These are phyloP conservation scores for Nasua narica DNA, from an alignment of 2,797 vertebrate species.

Conservation along the genomic window DNA sequence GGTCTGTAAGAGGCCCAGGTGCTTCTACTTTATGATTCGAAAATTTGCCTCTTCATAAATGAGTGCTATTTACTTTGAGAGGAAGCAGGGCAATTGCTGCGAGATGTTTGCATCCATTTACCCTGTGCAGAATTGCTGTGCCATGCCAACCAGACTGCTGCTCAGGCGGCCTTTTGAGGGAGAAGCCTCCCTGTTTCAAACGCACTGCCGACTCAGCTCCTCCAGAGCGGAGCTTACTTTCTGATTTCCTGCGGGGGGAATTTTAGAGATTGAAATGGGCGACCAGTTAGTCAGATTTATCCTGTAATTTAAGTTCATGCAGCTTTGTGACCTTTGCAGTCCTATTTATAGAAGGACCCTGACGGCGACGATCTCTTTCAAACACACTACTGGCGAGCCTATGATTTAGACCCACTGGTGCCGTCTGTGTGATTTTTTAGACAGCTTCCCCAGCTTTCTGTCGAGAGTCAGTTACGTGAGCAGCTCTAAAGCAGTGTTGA, in stretches of 20 bases:
- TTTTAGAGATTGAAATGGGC: constrained; percentile 56
- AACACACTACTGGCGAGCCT: constrained; percentile 62
- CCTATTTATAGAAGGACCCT: constrained; percentile 74
- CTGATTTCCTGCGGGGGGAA: constrained; percentile 69
- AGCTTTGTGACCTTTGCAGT: constrained; percentile 74
- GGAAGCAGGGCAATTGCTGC: constrained; percentile 34
- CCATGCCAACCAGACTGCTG: constrained; percentile 39
- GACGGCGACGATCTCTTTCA: constrained; percentile 66
- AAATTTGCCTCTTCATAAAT: constrained; percentile 64
- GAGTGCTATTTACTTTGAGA: constrained; percentile 54
- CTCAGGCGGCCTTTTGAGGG: constrained; percentile 32
- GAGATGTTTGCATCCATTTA: constrained; percentile 43
- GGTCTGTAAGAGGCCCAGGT: constrained; percentile 60
- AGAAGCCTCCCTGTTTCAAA: constrained; percentile 36
- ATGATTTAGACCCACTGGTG: constrained; percentile 63
- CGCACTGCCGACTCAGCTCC: constrained; percentile 76
- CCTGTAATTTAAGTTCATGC: constrained; percentile 67
- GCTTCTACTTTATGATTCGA: constrained; percentile 54
- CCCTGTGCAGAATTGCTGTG: neutral
- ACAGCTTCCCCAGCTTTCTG: constrained; percentile 67
- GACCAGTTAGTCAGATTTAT: constrained; percentile 69
- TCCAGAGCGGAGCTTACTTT: constrained; percentile 67
- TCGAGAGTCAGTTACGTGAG: constrained; percentile 70
- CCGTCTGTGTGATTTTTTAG: constrained; percentile 60
- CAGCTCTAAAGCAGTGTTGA: constrained; percentile 76